phyloP scores from a whole-genome alignment of 1,140 invertebrate genomes.

The Pseudomyrmex pallidus region DNA sequence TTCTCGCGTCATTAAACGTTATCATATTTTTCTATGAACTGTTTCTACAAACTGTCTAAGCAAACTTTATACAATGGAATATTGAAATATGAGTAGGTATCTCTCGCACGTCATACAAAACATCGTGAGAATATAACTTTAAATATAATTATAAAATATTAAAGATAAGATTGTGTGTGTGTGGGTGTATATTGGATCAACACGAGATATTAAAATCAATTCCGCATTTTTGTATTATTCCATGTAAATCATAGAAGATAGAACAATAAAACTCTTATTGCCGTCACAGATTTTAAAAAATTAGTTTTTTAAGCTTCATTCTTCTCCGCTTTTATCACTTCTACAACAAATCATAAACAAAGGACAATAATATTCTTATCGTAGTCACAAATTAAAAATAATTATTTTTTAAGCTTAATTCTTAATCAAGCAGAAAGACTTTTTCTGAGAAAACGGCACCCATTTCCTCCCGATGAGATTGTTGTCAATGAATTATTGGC shows the following conservation, averaged over 20 bases:
- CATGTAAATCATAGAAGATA: constrained; percentile 62
- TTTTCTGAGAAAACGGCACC: constrained; percentile 79
- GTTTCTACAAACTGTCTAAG: background rate
- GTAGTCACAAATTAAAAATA: constrained; percentile 85
- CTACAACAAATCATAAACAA: constrained; percentile 22
- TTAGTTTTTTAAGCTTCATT: too few species aligned
- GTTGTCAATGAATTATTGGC: constrained; percentile 86
- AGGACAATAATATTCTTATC: constrained; percentile 80
- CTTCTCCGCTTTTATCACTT: constrained; percentile 21
- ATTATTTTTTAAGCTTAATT: constrained; percentile 85
- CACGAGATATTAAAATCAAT: constrained; percentile 78
- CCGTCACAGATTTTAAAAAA: too few species aligned
- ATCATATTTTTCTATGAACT: background rate
- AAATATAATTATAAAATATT: constrained; percentile 72
- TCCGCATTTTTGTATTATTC: constrained; percentile 51
- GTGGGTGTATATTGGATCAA: constrained; percentile 81
- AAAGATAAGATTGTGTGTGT: constrained; percentile 76
- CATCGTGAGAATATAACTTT: constrained; percentile 16
- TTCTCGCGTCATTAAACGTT: constrained; percentile 7
- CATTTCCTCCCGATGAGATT: constrained; percentile 83
- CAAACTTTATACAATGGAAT: constrained; percentile 19
- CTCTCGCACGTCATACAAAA: background rate
- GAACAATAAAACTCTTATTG: constrained; percentile 48
- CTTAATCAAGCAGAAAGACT: constrained; percentile 79
- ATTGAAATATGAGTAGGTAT: constrained; percentile 2